A percentile compares a stretch with the other conserved stretches of the same genome.
Evolutionary conservation across 1,140 invertebrate species (phyloP).

Genomic region (Colletes latitarsis): DNA sequence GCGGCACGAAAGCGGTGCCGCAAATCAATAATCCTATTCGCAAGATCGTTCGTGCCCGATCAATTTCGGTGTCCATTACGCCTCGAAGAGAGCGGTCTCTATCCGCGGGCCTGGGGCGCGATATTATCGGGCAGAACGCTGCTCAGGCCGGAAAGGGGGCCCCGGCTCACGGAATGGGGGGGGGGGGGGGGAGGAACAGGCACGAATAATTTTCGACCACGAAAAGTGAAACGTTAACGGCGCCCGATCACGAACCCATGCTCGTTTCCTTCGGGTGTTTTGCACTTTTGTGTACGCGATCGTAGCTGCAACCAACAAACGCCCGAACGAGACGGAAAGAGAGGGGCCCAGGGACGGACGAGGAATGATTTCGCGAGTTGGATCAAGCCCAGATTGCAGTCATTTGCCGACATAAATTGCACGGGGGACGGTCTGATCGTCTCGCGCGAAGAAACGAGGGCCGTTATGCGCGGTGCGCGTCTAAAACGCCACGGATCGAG

Average conservation of each 20-base stretch:
- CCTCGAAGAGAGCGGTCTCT: constrained; percentile 53
- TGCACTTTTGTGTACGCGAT: constrained; percentile 68
- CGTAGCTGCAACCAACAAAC: not conserved
- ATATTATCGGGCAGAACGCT: constrained; percentile 55
- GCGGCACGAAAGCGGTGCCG: constrained; percentile 11
- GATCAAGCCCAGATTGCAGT: constrained; percentile 66
- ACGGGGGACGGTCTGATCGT: constrained; percentile 58
- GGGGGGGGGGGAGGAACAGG: not conserved
- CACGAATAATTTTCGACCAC: constrained; percentile 66
- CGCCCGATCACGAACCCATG: constrained; percentile 63
- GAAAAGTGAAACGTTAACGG: constrained; percentile 70
- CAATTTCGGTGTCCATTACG: constrained; percentile 60
- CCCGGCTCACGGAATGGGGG: not conserved
- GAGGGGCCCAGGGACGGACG: not conserved
- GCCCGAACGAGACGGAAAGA: not conserved
- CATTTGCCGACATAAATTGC: constrained; percentile 66
- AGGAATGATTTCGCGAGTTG: constrained; percentile 60
- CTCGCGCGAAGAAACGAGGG: constrained; percentile 55
- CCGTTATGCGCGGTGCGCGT: constrained; percentile 38
- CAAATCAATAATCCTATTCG: constrained; percentile 62
- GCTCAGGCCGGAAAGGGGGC: not conserved
- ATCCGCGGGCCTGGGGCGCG: constrained; percentile 50
- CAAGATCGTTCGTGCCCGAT: constrained; percentile 56
- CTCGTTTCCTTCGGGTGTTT: constrained; percentile 67
- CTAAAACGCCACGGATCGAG: constrained; percentile 53